phyloP scores from a whole-genome alignment of 2,888 invertebrate species.

The Lithophane socia region DNA sequence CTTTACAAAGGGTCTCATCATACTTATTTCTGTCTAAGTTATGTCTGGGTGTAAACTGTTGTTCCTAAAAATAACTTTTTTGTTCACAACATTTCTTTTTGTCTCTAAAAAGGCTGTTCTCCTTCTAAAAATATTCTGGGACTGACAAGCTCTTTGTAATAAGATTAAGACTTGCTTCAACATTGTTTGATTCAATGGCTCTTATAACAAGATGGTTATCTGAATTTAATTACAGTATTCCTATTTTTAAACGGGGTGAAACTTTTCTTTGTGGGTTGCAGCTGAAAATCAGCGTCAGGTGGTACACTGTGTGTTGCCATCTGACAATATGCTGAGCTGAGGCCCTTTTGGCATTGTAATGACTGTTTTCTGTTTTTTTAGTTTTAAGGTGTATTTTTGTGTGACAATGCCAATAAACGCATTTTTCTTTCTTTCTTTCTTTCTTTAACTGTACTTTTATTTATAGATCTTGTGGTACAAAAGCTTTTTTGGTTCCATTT shows the following conservation, averaged over 20 bases:
- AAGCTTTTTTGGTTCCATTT: not conserved
- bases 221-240: constrained; percentile 28
- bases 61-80: constrained; percentile 29
- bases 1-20: not conserved
- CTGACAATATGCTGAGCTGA: too few species aligned
- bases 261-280: too few species aligned
- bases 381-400: too few species aligned
- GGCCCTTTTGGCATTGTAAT: too few species aligned
- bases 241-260: constrained; percentile 15
- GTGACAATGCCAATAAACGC: too few species aligned
- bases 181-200: constrained; percentile 5
- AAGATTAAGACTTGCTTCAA: constrained; percentile 21
- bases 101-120: not conserved
- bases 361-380: too few species aligned
- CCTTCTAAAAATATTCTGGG: constrained; percentile 26
- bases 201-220: constrained; percentile 24
- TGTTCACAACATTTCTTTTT: constrained; percentile 20
- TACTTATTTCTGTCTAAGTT: constrained; percentile 7
- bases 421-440: too few species aligned
- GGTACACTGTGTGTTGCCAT: too few species aligned
- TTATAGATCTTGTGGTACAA: not conserved
- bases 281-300: too few species aligned
- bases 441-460: not conserved
- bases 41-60: constrained; percentile 10
- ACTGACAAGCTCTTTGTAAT: constrained; percentile 31